Base-by-base conservation (phyloP, 2,888 invertebrate genomes). In the Catocala nupta region DNA sequence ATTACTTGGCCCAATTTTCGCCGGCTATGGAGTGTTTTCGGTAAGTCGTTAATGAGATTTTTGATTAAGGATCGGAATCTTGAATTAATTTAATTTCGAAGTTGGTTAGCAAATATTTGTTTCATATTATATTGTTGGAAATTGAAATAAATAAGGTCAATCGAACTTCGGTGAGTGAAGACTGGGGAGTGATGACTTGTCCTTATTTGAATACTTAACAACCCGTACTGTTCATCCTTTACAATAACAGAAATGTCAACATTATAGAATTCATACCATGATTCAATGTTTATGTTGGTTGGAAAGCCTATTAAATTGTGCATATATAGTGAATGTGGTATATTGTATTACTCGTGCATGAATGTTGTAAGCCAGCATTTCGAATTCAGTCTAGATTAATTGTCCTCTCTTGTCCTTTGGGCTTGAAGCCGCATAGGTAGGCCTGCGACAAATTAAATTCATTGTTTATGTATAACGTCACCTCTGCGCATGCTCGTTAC, bases 391-490 rank as follows among this genome's bases (percentile, higher is more conserved):
- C 36, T 57, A 56, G 63, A 65, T 71, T 70, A 71, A 68, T 70
- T 65, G 55, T 60, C 53, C 55, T 68, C 57, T 55, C 55, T 16
- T 61, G 53, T 68, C 55, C 65, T 73, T 59, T 42, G 63, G 52
- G 65, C 53, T 55, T 56, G 39, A 69, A 70, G 53, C 58, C 65
- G 70, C 62, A 68, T 72, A 67, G 65, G 61, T 62, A 51, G 60
- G 73, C 73, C 76, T 79, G 75, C 73, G 74, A 75, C 82, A 83
- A 85, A 78, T 85, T 83, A 80, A 85, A 83, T 82, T 86, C 89
- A 90, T 92, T 92, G 90, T 92, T 90, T 91, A 91, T 91, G 87
- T 84, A 90, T 89, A 86, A 80, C 76, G 79, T 81, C 68, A 63
- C 73, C 70, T 82, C 70, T 90, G 92, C 93, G 93, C 93, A 93